Evolutionary conservation across 2,888 invertebrate species (phyloP), one percentile per base, ranked within the genome.

Genomic region (Drosophila kuntzei): DNA sequence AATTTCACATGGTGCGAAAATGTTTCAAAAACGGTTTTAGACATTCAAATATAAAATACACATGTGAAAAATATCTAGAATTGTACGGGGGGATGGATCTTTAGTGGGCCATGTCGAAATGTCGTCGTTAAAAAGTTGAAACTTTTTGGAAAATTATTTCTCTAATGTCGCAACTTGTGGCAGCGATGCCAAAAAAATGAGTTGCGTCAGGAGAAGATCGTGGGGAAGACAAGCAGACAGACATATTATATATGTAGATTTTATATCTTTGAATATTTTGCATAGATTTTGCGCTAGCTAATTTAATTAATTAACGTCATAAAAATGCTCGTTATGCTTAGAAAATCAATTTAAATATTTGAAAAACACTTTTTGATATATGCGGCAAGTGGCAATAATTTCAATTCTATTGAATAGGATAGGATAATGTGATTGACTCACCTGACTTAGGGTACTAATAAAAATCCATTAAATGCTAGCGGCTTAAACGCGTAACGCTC

Each of bases 381-480:
- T 11, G 37, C 44, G 8, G 16, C 50, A 27, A 14, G 1, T 4
- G 47, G 46, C 55, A 54, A 59, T 44, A 49, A 59, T 36, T 58
- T 49, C 1, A 29, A 5, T 44, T 47, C 43, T 22, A 27, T 20
- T 43, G 1, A 14, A 6, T 39, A 18, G 7, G 14, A 3, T 25
- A 29, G 2, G 11, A 34, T 55, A 14, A 18, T 29, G 16, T 16
- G 20, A 12, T 47, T 2, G 20, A 81, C 89, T 87, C 55, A 87
- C 87, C 89, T 86, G 76, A 63, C 86, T 86, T 89, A 82, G 68
- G 75, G 71, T 86, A 77, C 87, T 89, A 86, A 84, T 73, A 71
- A 73, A 87, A 89, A 76, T 89, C 89, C 87, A 89, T 88, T 89
- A 88, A 89, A 89, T 89, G 90, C 89, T 88, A 87, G 73, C 76